Base-by-base conservation (phyloP, 2,888 invertebrate genomes). In the Sicus ferrugineus region DNA sequence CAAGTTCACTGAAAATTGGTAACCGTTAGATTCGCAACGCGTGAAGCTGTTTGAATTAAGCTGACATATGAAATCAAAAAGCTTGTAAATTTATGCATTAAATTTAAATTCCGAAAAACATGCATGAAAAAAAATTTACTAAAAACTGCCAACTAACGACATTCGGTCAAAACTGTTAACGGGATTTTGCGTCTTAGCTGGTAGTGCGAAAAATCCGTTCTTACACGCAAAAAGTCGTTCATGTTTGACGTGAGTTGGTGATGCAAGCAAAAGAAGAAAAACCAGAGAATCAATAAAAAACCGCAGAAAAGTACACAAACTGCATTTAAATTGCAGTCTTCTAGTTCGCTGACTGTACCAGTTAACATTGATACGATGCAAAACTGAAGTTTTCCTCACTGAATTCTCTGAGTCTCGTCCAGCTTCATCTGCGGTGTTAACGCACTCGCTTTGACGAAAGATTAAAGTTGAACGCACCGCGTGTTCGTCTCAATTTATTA, bases 211-310 rank as follows among this genome's bases (percentile, higher is more conserved):
- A n/a, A 38, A 3, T 34, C 16, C 23, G 38, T 65, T 65, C 54
- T 65, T 54, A 52, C 16, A 28, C 26, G 26, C 65, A 65, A 52
- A 62, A 65, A 54, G 38, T 63, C 38, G 38, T 30, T 54, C 65
- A 54, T 54, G 52, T 26, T 54, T 54, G 9, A 54, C 26, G 65
- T 34, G 38, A 52, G 23, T n/a, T 23, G 5, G n/a, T 50, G 21
- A 48, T 50, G 30, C 34, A 52, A 48, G 64, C n/a, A 23, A 31
- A 19, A 19, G 6, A 50, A 21, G 19, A 2, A 31, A 30, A 34
- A 50, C 14, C 11, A 26, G 26, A n/a, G 19, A 21, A 28, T 26
- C 23, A 23, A 54, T 52, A 26, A 52, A 52, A 23, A 26, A 52
- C n/a, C 21, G 26, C 5, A 19, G 48, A 6, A 52, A 52, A 9